Evolutionary conservation across 1,140 invertebrate species (phyloP), one percentile per base, ranked within the genome.

Genomic region (Papilio xuthus): DNA sequence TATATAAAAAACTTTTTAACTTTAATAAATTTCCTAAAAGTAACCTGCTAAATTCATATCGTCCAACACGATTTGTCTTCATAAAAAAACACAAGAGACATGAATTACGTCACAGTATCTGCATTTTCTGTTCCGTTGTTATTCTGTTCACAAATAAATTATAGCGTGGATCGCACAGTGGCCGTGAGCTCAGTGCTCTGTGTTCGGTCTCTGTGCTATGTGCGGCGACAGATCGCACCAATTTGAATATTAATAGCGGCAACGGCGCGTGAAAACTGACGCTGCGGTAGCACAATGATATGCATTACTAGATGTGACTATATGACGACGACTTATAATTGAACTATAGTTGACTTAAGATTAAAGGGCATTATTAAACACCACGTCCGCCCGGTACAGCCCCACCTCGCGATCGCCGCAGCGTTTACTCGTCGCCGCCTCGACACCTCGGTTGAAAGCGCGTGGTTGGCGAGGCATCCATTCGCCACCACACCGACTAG

Each of bases 211-310:
- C 32, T 37, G 32, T 13, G 56, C 56, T 60, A 10, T 26, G 80
- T 78, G 83, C 84, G 86, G 88, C 89, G 90, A 93, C 92, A 93
- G 90, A 93, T 93, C 89, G 89, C 91, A 84, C 89, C 92, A 92
- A 92, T 93, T 93, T 92, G 88, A 92, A 93, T 93, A 93, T 93
- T 93, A 93, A 93, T 93, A 90, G 91, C 86, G 75, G 83, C 90
- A 88, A 88, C 87, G 81, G 81, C 83, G 88, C 91, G 92, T 93
- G 89, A 92, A 93, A 93, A 93, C 89, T 92, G 92, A 90, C 92
- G 86, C 87, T 80, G 74, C 60, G 50, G 18, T 73, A 18, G 44
- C 63, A 69, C 70, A 47, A 23, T 7, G 8, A 77, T 75, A 60
- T 32, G 15, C n/a, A 53, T 79, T 44, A 67, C 15, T 63, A 67